phyloP scores from a whole-genome alignment of 2,797 vertebrate species.

The Sparidentex hasta region DNA sequence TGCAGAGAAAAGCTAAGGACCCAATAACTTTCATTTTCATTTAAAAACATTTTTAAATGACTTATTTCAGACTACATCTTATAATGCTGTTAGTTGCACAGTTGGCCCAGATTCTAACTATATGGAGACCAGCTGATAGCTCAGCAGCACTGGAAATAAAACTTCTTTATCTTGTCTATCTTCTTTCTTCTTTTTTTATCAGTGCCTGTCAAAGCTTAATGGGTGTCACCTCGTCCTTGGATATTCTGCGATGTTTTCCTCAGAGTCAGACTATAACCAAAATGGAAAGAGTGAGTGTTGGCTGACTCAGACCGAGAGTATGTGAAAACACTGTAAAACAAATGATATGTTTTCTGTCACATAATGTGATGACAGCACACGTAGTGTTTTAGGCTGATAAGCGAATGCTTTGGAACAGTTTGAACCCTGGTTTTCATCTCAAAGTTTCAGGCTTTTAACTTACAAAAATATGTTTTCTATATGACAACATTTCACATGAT shows the following conservation, averaged over 20 bases:
- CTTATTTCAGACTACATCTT: not conserved
- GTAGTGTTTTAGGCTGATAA: constrained; percentile 22
- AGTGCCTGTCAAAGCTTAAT: not conserved
- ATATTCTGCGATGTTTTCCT: constrained; percentile 30
- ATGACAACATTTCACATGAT: constrained; percentile 19
- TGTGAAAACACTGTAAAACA: constrained; percentile 22
- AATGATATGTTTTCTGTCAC: constrained; percentile 10
- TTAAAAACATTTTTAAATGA: too few relatives aligned
- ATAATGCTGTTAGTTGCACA: not conserved
- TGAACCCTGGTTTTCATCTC: not conserved
- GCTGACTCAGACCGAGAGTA: not conserved
- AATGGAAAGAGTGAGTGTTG: constrained; percentile 18
- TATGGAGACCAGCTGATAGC: not conserved
- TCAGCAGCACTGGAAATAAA: not conserved
- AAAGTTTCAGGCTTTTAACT: not conserved
- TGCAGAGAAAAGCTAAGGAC: not conserved
- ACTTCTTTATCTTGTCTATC: not conserved
- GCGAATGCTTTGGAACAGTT: constrained; percentile 32
- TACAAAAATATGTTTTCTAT: not conserved
- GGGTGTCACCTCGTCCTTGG: not conserved
- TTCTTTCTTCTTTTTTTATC: not conserved
- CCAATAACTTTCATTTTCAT: not conserved
- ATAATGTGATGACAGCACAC: constrained; percentile 38
- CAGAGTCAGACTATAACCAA: constrained; percentile 1
- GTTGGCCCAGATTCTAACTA: not conserved